These are phyloP conservation scores for Dynastes tityus DNA, from an alignment of 2,888 invertebrate species.

Conservation along the genomic window DNA sequence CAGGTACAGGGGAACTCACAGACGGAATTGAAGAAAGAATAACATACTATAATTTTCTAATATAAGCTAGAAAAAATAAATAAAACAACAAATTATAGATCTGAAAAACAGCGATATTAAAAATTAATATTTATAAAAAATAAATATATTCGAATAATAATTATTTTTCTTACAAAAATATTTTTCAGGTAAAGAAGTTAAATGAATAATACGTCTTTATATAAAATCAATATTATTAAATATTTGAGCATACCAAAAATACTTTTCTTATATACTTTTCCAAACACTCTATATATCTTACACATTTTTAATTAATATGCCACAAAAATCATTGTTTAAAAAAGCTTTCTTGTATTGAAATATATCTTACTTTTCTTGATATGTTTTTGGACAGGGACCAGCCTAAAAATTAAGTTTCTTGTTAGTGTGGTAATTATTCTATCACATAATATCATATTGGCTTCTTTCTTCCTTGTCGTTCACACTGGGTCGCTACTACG, in stretches of 20 bases:
- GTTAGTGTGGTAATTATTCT: conserved; percentile 30
- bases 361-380: conserved; percentile 33
- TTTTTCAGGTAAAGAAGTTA: too few relatives aligned
- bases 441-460: conserved; percentile 42
- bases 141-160: not conserved
- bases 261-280: conserved; percentile 6
- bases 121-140: too few relatives aligned
- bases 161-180: not conserved
- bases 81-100: not conserved
- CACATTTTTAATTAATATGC: not conserved
- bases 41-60: not conserved
- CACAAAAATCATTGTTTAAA: not conserved
- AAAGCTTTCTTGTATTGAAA: conserved; percentile 18
- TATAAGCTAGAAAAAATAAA: not conserved
- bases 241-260: conserved; percentile 14
- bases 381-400: conserved; percentile 40
- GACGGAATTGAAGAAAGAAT: not conserved
- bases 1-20: conserved; percentile 5
- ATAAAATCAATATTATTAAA: not conserved
- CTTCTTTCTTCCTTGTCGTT: conserved; percentile 1
- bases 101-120: not conserved
- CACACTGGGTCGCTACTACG: not conserved
- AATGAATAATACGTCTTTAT: not conserved
- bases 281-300: conserved; percentile 37
- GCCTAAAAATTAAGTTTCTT: conserved; percentile 16